Percentiles rank a stretch among this genome's conserved stretches.
These are phyloP conservation scores for Hydrolagus affinis DNA, from an alignment of 2,113 vertebrate species.

Conservation along the genomic window DNA sequence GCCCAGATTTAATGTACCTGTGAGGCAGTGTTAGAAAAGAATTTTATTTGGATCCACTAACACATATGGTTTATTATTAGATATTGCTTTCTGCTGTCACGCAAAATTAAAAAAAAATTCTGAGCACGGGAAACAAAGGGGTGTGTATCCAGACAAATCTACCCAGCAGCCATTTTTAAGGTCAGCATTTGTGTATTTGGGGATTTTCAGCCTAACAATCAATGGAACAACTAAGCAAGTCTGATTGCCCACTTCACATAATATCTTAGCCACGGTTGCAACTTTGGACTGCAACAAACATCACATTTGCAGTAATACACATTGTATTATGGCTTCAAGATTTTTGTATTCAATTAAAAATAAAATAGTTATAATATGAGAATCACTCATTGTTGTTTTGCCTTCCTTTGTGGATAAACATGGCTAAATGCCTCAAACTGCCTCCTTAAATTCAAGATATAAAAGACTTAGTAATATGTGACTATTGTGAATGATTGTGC, in stretches of 20 bases:
- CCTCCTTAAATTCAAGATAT: background rate
- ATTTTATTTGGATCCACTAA: background rate
- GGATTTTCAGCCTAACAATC: background rate
- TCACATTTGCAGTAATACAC: background rate
- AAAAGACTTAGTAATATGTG: too few relatives aligned
- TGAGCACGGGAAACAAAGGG: background rate
- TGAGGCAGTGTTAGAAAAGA: background rate
- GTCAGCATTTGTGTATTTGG: background rate
- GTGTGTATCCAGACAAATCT: background rate
- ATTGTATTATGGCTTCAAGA: background rate
- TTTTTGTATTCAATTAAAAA: too few relatives aligned
- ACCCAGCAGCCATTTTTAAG: constrained; percentile 2
- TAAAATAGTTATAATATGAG: too few relatives aligned
- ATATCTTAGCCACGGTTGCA: background rate
- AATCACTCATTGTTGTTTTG: background rate
- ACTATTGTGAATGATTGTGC: background rate
- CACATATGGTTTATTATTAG: background rate
- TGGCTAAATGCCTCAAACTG: too few relatives aligned
- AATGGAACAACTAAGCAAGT: background rate
- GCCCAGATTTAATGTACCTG: background rate
- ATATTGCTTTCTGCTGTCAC: background rate
- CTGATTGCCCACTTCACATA: background rate
- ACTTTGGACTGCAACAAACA: background rate
- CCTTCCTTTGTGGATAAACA: background rate
- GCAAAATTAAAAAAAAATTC: background rate